Percentiles rank a stretch among this genome's conserved stretches.
Evolutionary conservation across 2,113 vertebrate genomes (phyloP).

Genomic region (Lepisosteus osseus): DNA sequence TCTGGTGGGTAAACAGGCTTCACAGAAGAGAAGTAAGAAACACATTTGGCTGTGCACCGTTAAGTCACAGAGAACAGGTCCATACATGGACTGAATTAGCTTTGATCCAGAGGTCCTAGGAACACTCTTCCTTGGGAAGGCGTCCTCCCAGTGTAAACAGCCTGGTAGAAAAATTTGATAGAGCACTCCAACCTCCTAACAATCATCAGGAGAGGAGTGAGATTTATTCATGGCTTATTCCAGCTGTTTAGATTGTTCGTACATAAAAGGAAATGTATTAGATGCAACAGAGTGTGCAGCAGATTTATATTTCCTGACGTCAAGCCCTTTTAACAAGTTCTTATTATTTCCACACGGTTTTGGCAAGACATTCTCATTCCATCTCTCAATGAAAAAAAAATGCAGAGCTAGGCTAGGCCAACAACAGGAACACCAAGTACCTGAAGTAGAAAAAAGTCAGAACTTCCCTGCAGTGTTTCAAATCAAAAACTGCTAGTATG

Average conservation of each 20-base stretch:
- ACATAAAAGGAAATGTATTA: slow-evolving; percentile 5
- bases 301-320: too few relatives aligned
- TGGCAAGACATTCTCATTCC: too few relatives aligned
- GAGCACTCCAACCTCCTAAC: not conserved
- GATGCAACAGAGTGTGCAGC: not conserved
- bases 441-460: too few relatives aligned
- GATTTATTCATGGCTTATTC: not conserved
- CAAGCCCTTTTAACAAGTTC: too few relatives aligned
- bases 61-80: not conserved
- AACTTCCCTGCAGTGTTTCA: too few relatives aligned
- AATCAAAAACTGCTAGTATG: too few relatives aligned
- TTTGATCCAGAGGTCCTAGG: not conserved
- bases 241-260: not conserved
- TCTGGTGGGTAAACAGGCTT: not conserved
- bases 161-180: not conserved
- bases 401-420: too few relatives aligned
- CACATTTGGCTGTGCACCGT: not conserved
- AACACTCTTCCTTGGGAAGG: not conserved
- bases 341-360: too few relatives aligned
- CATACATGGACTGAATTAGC: not conserved
- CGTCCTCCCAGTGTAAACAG: not conserved
- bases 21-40: not conserved
- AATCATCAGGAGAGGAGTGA: not conserved
- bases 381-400: too few relatives aligned
- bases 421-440: too few relatives aligned